Conservation (phyloP, 2,797 vertebrate genomes). For the Xiphophorus birchmanni region DNA sequence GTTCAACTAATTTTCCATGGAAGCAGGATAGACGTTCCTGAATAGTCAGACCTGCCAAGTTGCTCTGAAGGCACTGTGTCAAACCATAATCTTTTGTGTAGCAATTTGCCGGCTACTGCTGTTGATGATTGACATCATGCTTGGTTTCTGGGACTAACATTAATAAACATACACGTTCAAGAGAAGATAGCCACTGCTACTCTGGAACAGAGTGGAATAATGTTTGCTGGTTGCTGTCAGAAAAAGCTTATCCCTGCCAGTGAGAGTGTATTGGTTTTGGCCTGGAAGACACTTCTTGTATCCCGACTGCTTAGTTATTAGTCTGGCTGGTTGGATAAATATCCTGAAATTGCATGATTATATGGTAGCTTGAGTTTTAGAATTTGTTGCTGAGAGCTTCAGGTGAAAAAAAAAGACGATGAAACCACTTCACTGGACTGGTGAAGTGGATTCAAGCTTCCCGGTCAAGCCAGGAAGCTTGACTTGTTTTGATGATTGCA, state of each 20-base stretch:
- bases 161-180: slow-evolving; percentile 79
- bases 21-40: slow-evolving; percentile 23
- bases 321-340: slow-evolving; percentile 4
- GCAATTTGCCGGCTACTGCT: slow-evolving; percentile 42
- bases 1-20: slow-evolving; percentile 26
- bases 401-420: slow-evolving; percentile 16
- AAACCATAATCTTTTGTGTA: slow-evolving; percentile 62
- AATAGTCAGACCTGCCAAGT: slow-evolving; percentile 38
- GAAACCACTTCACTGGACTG: slow-evolving; percentile 11
- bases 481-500: slow-evolving; percentile 51
- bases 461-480: slow-evolving; percentile 43
- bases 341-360: slow-evolving; percentile 11
- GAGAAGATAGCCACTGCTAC: slow-evolving; percentile 33
- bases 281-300: slow-evolving; percentile 53
- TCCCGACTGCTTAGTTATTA: slow-evolving; percentile 8
- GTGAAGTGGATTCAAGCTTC: slow-evolving; percentile 21
- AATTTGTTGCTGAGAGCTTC: slow-evolving; percentile 5
- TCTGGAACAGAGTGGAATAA: slow-evolving; percentile 67
- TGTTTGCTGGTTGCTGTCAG: slow-evolving; percentile 83
- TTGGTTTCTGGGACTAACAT: slow-evolving; percentile 63
- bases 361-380: slow-evolving; percentile 7
- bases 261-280: slow-evolving; percentile 62
- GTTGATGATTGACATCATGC: slow-evolving; percentile 64
- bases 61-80: slow-evolving; percentile 39
- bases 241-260: slow-evolving; percentile 77